These are phyloP conservation scores for Bugulina stolonifera DNA, from an alignment of 2,888 invertebrate species.

Conservation along the genomic window DNA sequence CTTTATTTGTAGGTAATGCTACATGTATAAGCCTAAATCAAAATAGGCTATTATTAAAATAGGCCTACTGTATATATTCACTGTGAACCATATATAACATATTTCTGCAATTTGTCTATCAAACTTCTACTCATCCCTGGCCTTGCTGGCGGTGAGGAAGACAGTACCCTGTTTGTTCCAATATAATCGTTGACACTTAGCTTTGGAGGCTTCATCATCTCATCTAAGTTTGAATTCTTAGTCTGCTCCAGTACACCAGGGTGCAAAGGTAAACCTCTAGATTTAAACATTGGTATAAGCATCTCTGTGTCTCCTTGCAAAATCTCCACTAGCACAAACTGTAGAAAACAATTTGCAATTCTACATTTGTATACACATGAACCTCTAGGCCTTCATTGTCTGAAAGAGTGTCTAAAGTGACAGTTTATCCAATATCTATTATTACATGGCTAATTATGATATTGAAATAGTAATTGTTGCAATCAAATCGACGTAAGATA, in stretches of 20 bases:
- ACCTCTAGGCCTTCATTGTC: not conserved
- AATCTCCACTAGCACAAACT: constrained; percentile 19
- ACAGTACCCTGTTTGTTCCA: constrained; percentile 9
- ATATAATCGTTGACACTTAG: not conserved
- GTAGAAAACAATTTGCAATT: not conserved
- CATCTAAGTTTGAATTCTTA: not conserved
- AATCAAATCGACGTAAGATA: too few species aligned
- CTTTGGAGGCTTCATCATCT: not conserved
- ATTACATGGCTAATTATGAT: too few species aligned
- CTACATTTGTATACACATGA: not conserved
- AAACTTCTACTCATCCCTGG: constrained; percentile 16
- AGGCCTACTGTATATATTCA: too few species aligned
- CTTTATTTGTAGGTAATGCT: not conserved
- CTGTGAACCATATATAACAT: not conserved
- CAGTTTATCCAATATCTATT: too few species aligned
- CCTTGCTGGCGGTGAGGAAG: not conserved
- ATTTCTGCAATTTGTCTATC: not conserved
- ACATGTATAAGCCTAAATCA: too few species aligned
- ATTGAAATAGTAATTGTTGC: too few species aligned
- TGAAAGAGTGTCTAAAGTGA: too few species aligned
- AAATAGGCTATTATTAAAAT: too few species aligned
- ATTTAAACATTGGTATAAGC: constrained; percentile 19
- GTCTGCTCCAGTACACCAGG: not conserved
- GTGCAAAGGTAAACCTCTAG: constrained; percentile 15
- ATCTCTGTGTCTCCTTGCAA: constrained; percentile 22